phyloP scores from a whole-genome alignment of 2,888 invertebrate genomes.

The Imbricaverruca yamaguchii region DNA sequence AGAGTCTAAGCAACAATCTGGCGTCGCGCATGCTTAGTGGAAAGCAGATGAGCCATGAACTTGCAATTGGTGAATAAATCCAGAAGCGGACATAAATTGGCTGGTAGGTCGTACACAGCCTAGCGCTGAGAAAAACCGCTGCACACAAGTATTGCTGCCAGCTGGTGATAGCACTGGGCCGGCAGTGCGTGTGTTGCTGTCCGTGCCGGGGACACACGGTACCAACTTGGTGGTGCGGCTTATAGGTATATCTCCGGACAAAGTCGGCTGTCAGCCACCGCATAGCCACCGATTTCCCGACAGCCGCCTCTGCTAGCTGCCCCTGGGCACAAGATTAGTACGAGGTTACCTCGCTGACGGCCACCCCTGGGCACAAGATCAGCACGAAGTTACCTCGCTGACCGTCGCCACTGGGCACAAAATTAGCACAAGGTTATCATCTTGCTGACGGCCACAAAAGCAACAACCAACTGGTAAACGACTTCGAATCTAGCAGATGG shows the following conservation, averaged over 20 bases:
- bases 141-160: background rate
- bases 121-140: background rate
- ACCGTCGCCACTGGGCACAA: too few species aligned
- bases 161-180: background rate
- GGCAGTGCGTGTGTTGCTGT: slow-evolving; percentile 34
- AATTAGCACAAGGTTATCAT: too few species aligned
- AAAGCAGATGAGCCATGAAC: background rate
- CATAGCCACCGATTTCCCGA: background rate
- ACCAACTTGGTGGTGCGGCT: background rate
- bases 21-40: slow-evolving; percentile 61
- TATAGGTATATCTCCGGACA: background rate
- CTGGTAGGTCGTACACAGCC: background rate
- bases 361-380: too few species aligned
- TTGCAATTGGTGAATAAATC: background rate
- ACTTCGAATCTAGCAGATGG: too few species aligned
- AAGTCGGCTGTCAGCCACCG: slow-evolving; percentile 3
- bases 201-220: background rate
- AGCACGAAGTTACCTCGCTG: too few species aligned
- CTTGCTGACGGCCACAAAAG: too few species aligned
- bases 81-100: background rate
- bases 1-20: background rate
- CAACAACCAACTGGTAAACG: too few species aligned
- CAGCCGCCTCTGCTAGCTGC: background rate
- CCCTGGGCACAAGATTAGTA: background rate
- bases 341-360: too few species aligned